phyloP scores from a whole-genome alignment of 1,140 invertebrate genomes.

The Gonatopus flavifemur region DNA sequence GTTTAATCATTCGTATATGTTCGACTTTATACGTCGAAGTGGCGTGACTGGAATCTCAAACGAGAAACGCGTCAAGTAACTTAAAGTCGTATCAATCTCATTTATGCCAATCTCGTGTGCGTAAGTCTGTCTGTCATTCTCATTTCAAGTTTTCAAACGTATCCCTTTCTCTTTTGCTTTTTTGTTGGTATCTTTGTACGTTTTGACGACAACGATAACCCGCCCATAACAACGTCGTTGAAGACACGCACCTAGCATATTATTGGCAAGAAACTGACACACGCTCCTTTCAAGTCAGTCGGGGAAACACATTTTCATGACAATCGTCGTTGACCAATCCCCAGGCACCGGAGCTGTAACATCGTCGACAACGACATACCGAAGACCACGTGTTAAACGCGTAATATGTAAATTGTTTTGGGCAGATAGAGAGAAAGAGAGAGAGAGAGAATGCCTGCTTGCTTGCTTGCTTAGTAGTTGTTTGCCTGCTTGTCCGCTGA shows the following conservation, averaged over 20 bases:
- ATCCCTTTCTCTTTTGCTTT: conserved; percentile 22
- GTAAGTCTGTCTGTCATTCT: too few relatives aligned
- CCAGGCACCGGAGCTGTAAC: conserved; percentile 11
- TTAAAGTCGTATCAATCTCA: conserved; percentile 60
- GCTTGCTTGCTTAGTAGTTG: too few relatives aligned
- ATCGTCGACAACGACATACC: too few relatives aligned
- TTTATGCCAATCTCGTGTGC: conserved; percentile 57
- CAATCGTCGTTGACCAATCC: conserved; percentile 35
- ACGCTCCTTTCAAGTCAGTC: conserved; percentile 25
- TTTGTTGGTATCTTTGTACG: conserved; percentile 16
- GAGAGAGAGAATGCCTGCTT: too few relatives aligned
- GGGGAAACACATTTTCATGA: conserved; percentile 46
- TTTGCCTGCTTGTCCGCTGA: too few relatives aligned
- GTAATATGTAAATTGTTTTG: too few relatives aligned
- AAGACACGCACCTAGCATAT: conserved; percentile 6
- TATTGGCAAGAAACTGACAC: conserved; percentile 22
- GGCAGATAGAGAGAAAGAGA: not conserved
- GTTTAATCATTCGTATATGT: too few relatives aligned
- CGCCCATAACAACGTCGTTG: not conserved
- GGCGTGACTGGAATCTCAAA: conserved; percentile 40
- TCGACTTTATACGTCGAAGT: conserved; percentile 36
- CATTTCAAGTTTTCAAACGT: too few relatives aligned
- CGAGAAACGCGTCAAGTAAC: conserved; percentile 38
- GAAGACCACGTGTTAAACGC: too few relatives aligned
- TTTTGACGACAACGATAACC: too few relatives aligned